Conservation (phyloP, 1,140 invertebrate genomes). For the Periplaneta americana region DNA sequence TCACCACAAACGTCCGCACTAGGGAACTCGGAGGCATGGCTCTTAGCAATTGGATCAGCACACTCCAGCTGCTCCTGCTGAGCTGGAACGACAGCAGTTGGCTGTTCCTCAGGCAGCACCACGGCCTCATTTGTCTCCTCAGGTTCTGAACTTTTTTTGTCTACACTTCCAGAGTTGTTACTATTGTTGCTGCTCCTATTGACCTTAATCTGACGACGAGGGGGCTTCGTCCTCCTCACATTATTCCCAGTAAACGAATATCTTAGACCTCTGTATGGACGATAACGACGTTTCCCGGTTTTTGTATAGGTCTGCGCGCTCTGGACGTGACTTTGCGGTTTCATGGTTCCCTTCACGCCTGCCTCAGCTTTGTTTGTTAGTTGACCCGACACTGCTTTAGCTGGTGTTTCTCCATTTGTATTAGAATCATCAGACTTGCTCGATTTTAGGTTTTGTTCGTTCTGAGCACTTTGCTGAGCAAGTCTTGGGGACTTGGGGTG, state of each 20-base stretch:
- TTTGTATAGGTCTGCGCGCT: conserved; percentile 9
- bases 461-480: background rate
- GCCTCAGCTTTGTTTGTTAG: background rate
- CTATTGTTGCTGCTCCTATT: background rate
- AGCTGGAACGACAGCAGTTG: background rate
- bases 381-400: background rate
- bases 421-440: background rate
- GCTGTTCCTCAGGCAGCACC: background rate
- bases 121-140: background rate
- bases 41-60: background rate
- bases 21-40: background rate
- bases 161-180: background rate
- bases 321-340: background rate
- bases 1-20: background rate
- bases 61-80: background rate
- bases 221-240: background rate
- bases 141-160: background rate
- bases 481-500: background rate
- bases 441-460: background rate
- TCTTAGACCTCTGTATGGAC: conserved; percentile 15
- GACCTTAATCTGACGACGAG: background rate
- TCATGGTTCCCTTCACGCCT: background rate
- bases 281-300: conserved; percentile 19
- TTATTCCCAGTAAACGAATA: conserved; percentile 16
- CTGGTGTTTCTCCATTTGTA: background rate